Conservation (phyloP, 2,888 invertebrate species). For the Nudaria mundana region DNA sequence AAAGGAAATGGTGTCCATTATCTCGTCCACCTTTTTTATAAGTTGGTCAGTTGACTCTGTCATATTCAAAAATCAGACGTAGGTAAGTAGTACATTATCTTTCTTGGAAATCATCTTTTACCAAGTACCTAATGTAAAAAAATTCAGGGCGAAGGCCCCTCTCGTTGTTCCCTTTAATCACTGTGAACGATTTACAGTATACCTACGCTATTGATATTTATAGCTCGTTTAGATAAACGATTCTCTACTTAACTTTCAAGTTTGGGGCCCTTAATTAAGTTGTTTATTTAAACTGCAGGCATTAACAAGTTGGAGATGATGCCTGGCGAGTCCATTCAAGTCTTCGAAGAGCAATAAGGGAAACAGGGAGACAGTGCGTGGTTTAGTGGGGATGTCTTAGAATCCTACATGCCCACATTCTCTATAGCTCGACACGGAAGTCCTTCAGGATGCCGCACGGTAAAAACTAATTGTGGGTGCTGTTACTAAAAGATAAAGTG, state of each 20-base stretch:
- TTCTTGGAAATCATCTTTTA: slow-evolving; percentile 72
- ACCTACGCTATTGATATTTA: slow-evolving; percentile 37
- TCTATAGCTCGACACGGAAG: no score
- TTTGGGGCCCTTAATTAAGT: slow-evolving; percentile 9
- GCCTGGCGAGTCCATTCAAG: no score
- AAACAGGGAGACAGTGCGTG: no score
- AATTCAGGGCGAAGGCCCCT: slow-evolving; percentile 56
- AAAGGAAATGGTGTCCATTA: no score
- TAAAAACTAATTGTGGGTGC: no score
- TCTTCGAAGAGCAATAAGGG: no score
- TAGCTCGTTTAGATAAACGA: slow-evolving; percentile 27
- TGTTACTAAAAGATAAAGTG: no score
- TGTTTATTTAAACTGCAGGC: neutral
- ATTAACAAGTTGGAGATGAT: neutral
- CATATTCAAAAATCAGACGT: slow-evolving; percentile 45
- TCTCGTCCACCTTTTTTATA: no score
- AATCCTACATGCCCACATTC: no score
- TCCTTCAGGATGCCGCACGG: no score
- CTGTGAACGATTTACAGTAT: slow-evolving; percentile 62
- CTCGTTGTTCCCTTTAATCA: slow-evolving; percentile 70
- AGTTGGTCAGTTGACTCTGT: no score
- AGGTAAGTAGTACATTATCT: slow-evolving; percentile 69
- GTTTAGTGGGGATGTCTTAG: no score
- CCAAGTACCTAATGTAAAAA: slow-evolving; percentile 73
- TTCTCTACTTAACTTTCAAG: slow-evolving; percentile 10